These are phyloP conservation scores for Syngnathoides biaculeatus DNA, from an alignment of 2,113 vertebrate species.

Conservation along the genomic window DNA sequence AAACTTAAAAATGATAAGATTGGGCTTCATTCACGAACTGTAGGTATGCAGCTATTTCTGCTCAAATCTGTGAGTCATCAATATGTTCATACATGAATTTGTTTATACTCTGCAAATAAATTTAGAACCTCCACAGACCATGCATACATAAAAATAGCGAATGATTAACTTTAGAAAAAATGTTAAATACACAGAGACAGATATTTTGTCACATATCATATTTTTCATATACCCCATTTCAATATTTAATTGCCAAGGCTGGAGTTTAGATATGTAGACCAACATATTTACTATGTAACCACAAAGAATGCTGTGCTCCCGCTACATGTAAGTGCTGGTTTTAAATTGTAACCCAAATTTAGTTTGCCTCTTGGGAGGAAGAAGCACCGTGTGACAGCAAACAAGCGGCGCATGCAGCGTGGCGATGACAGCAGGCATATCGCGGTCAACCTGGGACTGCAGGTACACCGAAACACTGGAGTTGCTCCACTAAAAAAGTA, in stretches of 20 bases:
- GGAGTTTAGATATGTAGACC: not conserved
- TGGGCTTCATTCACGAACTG: too few relatives aligned
- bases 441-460: constrained; percentile 41
- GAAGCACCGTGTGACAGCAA: constrained; percentile 31
- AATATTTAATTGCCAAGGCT: not conserved
- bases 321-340: not conserved
- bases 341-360: constrained; percentile 22
- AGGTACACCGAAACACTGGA: constrained; percentile 44
- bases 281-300: not conserved
- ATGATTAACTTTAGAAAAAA: too few relatives aligned
- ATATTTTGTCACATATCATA: too few relatives aligned
- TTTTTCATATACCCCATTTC: too few relatives aligned
- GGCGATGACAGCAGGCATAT: constrained; percentile 34
- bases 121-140: too few relatives aligned
- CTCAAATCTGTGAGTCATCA: too few relatives aligned
- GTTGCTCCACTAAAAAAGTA: constrained; percentile 42
- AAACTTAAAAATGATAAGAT: too few relatives aligned
- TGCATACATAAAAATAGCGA: too few relatives aligned
- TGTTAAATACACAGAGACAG: too few relatives aligned
- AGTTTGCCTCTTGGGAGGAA: constrained; percentile 20
- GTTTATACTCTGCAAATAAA: too few relatives aligned
- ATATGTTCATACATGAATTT: too few relatives aligned
- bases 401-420: constrained; percentile 18
- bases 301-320: not conserved
- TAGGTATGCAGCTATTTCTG: too few relatives aligned